Conservation (phyloP, 2,888 invertebrate genomes). For the Troides helena region DNA sequence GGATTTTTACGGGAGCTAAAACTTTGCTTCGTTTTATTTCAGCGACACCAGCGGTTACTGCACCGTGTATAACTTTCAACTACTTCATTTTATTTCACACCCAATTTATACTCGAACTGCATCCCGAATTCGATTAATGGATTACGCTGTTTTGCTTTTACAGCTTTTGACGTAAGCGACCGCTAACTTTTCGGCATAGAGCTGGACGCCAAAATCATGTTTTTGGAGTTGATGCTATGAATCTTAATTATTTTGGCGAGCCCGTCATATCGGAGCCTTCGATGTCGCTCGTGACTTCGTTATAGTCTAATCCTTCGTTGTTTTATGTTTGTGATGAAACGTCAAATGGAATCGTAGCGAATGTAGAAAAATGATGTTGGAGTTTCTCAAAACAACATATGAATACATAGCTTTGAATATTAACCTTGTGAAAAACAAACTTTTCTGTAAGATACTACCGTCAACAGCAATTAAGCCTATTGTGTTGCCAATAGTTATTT, state of each 20-base stretch:
- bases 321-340: slow-evolving; percentile 5
- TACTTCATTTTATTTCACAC: slow-evolving; percentile 67
- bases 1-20: slow-evolving; percentile 36
- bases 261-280: slow-evolving; percentile 11
- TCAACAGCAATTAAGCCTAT: too few relatives aligned
- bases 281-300: slow-evolving; percentile 15
- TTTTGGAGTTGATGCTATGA: slow-evolving; percentile 15
- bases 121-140: slow-evolving; percentile 53
- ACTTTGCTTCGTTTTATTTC: slow-evolving; percentile 37
- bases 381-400: not conserved
- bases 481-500: too few relatives aligned
- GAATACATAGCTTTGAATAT: not conserved
- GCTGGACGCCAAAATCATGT: slow-evolving; percentile 21
- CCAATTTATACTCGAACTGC: slow-evolving; percentile 55
- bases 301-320: slow-evolving; percentile 13
- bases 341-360: not conserved
- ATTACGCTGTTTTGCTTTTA: slow-evolving; percentile 45
- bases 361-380: not conserved
- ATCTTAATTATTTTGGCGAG: slow-evolving; percentile 8
- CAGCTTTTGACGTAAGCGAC: slow-evolving; percentile 31
- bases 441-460: too few relatives aligned
- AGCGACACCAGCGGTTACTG: slow-evolving; percentile 45
- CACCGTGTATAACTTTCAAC: slow-evolving; percentile 57
- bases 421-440: too few relatives aligned
- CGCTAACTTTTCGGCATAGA: slow-evolving; percentile 29